Evolutionary conservation across 2,797 vertebrate genomes (phyloP).

Genomic region (Apogon hyalosoma): DNA sequence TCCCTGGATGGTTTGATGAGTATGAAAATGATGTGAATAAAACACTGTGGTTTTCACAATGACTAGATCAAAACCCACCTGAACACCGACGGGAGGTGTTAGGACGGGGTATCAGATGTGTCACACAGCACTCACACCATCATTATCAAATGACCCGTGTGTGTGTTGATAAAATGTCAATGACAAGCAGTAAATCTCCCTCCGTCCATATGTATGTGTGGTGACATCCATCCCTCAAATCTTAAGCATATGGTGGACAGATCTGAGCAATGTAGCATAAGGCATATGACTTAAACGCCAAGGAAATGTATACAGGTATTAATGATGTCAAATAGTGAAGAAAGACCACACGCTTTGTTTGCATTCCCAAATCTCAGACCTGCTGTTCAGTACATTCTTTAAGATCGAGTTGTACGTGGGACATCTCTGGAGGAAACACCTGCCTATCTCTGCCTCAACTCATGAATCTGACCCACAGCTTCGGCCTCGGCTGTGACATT

Average conservation of each 20-base stretch:
- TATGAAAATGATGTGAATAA: no score
- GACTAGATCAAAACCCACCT: no score
- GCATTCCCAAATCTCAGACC: neutral
- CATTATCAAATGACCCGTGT: neutral
- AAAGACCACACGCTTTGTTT: conserved; percentile 47
- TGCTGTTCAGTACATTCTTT: conserved; percentile 35
- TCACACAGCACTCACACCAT: no score
- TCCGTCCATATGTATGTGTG: neutral
- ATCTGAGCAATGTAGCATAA: conserved; percentile 12
- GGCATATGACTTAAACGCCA: conserved; percentile 19
- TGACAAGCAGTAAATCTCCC: conserved; percentile 4
- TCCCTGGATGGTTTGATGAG: no score
- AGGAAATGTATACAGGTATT: conserved; percentile 54
- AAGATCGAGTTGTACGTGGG: conserved; percentile 35
- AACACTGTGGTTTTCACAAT: no score
- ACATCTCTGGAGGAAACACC: conserved; percentile 4
- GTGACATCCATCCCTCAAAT: neutral
- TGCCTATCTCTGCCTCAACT: conserved; percentile 10
- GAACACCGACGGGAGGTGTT: no score
- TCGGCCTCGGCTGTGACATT: conserved; percentile 37
- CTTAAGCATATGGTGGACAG: conserved; percentile 26
- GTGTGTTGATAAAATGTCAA: no score
- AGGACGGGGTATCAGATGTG: no score
- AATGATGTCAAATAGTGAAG: conserved; percentile 46
- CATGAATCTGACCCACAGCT: conserved; percentile 27